phyloP scores from a whole-genome alignment of 1,140 invertebrate genomes.

The Habropoda laboriosa region DNA sequence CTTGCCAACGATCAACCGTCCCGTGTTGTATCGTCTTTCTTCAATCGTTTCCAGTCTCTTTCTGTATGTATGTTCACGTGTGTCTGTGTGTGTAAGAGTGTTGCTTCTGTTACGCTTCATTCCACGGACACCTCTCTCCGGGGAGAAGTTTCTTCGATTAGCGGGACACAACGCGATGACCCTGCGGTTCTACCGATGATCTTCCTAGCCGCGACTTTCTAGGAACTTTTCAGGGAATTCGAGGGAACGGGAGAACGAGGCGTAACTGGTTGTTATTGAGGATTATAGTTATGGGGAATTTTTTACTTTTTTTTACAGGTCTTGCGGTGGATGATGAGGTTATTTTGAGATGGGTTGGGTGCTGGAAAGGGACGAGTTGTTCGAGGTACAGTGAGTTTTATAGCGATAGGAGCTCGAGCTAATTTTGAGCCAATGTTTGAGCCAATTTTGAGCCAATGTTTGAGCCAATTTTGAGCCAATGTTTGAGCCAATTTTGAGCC shows the following conservation, averaged over 20 bases:
- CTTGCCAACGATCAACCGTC: no score
- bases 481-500: no score
- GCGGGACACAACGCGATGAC: not conserved
- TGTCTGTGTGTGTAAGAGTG: no score
- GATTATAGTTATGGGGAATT: not conserved
- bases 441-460: no score
- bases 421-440: no score
- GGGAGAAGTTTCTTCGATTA: not conserved
- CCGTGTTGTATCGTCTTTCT: not conserved
- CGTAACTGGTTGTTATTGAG: not conserved
- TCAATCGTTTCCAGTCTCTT: not conserved
- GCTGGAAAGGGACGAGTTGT: no score
- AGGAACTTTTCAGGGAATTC: not conserved
- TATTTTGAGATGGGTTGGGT: not conserved
- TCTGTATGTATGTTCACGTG: not conserved
- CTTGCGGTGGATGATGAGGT: no score
- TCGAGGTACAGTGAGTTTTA: no score
- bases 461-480: no score
- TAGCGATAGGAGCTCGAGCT: no score
- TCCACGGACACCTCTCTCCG: not conserved
- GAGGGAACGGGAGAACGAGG: not conserved
- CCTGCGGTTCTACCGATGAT: not conserved
- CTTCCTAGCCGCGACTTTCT: not conserved
- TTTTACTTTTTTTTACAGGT: no score
- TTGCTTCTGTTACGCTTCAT: no score